Conservation (phyloP, 2,797 vertebrate species). For the Ctenosaura bakeri region DNA sequence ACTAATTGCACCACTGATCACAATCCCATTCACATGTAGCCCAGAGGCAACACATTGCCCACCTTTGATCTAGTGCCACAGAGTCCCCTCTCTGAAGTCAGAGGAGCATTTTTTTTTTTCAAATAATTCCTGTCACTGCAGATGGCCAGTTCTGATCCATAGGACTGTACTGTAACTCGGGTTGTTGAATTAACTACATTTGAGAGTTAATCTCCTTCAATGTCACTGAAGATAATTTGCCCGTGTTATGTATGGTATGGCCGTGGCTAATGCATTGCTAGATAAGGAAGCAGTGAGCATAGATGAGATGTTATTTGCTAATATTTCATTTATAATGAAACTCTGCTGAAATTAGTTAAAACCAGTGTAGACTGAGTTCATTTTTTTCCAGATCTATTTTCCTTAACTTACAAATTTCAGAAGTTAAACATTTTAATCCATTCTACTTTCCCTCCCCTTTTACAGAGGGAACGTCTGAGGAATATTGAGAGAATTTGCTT, state of each 20-base stretch:
- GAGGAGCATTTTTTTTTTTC: too few species aligned
- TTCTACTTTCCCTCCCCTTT: constrained; percentile 6
- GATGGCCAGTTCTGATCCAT: neutral
- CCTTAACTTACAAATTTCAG: constrained; percentile 37
- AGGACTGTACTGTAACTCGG: neutral
- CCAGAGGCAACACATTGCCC: too few species aligned
- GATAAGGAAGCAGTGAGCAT: neutral
- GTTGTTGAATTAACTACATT: neutral
- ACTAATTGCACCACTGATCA: neutral
- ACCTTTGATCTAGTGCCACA: neutral
- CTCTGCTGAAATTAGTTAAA: constrained; percentile 31
- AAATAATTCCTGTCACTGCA: neutral
- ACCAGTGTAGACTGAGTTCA: constrained; percentile 7
- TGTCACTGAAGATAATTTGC: neutral
- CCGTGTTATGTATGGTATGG: neutral
- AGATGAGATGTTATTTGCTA: neutral
- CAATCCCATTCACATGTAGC: too few species aligned
- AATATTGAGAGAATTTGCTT: constrained; percentile 98
- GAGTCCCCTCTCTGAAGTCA: neutral
- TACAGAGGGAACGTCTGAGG: constrained; percentile 92
- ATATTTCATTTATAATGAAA: neutral
- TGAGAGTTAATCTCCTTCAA: neutral
- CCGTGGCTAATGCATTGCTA: neutral
- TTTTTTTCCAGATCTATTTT: constrained; percentile 37
- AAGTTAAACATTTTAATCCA: constrained; percentile 41